Base-by-base conservation (phyloP, 2,113 vertebrate genomes). In the Podilymbus podiceps region DNA sequence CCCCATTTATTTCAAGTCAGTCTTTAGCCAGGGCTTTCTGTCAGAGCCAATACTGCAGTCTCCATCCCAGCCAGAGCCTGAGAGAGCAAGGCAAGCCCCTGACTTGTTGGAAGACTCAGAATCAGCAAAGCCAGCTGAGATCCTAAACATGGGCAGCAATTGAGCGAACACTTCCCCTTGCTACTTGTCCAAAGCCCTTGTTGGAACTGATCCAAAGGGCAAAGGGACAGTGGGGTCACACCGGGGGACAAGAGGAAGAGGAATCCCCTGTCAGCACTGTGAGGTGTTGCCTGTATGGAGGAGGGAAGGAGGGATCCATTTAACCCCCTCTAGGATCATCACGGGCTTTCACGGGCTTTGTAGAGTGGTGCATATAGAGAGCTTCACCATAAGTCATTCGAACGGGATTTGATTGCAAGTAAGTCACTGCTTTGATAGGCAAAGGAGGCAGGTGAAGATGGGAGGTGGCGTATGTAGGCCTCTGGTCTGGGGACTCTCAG, bases 121-220 rank as follows among this genome's bases (percentile, higher is more conserved):
- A 58, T 85, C 31, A 0, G 4, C 80, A 59, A 77, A 69, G 28
- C 15, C 85, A 76, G 4, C 23, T 59, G 69, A 47, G 28, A 59
- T 46, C 20, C 22, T 89, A 38, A 87, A 50, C 6, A 12, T 12
- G 40, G 27, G 4, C 53, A 86, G 35, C 14, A 69, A 27, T 5
- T 56, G 13, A 80, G 16, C 58, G 58, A 83, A 31, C 23, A 17
- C 10, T 56, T 83, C 15, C 40, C 5, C 5, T 60, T 79, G 28
- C 25, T 64, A 2, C 15, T 59, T 83, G 9, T 74, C 27, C 47
- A 59, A 67, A 88, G n/a, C 4, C 28, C 15, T 50, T 50, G 13
- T 12, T 82, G 38, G 31, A 62, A 74, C 18, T 1, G 0, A 44
- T 62, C 22, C 27, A 52, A 3, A 1, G 19, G 6, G 4, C 2